These are phyloP conservation scores for Microplitis mediator DNA, from an alignment of 1,140 invertebrate species.

Conservation along the genomic window DNA sequence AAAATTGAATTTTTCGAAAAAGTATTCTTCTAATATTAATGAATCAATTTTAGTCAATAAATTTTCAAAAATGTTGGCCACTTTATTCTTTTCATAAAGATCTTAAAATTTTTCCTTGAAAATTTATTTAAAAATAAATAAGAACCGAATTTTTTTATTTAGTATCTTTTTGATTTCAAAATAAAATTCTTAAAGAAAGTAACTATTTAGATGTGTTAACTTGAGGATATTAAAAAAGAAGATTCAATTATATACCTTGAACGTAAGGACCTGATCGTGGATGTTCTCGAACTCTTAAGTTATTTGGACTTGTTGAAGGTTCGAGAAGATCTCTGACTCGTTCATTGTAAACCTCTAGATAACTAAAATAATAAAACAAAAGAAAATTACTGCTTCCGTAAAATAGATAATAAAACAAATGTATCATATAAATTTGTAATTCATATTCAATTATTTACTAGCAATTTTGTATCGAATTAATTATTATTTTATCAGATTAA, in stretches of 20 bases:
- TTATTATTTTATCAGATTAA: too few species aligned
- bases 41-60: too few species aligned
- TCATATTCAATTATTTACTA: too few species aligned
- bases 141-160: background rate
- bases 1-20: too few species aligned
- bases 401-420: too few species aligned
- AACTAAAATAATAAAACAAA: constrained; percentile 61
- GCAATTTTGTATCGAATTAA: too few species aligned
- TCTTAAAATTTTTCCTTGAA: too few species aligned
- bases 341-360: constrained; percentile 88
- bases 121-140: background rate
- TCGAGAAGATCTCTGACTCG: constrained; percentile 78
- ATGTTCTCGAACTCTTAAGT: constrained; percentile 83
- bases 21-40: too few species aligned
- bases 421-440: too few species aligned
- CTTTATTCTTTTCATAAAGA: too few species aligned
- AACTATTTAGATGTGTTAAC: background rate
- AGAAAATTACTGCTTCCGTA: too few species aligned
- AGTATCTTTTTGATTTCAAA: background rate
- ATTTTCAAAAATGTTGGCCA: too few species aligned
- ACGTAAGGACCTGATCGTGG: constrained; percentile 87
- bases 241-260: constrained; percentile 71
- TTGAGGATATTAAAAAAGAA: background rate
- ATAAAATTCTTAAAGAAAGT: background rate
- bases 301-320: constrained; percentile 63